These are phyloP conservation scores for Platycercus adscitus DNA, from an alignment of 2,113 vertebrate genomes.

Conservation along the genomic window DNA sequence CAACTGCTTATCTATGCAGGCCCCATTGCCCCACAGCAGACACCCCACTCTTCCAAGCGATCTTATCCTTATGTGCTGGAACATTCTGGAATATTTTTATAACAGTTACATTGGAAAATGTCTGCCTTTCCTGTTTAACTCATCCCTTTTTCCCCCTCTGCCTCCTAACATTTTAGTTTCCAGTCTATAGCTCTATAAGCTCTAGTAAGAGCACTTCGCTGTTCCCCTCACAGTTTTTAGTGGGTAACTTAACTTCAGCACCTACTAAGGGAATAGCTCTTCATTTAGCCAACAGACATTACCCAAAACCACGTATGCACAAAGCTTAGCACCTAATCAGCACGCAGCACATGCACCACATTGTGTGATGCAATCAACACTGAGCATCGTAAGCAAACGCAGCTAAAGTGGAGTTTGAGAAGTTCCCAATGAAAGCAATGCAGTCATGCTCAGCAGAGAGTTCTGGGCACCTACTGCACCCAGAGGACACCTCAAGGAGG, in stretches of 20 bases:
- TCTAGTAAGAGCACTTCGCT: neutral
- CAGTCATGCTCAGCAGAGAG: neutral
- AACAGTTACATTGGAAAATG: fast-evolving
- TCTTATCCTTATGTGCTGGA: neutral
- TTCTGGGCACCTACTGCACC: neutral
- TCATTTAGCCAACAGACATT: neutral
- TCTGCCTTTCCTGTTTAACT: neutral
- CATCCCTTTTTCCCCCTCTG: neutral
- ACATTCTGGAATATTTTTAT: neutral
- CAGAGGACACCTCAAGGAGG: neutral
- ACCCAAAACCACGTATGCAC: too few relatives aligned
- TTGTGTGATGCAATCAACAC: fast-evolving
- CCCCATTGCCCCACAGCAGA: neutral
- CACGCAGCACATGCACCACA: neutral
- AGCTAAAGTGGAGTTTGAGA: neutral
- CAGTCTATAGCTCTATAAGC: neutral
- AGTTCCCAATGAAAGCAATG: neutral
- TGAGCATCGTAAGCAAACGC: neutral
- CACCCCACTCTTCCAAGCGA: neutral
- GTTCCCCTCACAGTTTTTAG: neutral
- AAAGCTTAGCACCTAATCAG: neutral
- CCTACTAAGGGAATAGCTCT: neutral
- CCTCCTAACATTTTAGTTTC: neutral
- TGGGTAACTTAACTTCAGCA: neutral
- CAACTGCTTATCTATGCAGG: fast-evolving